phyloP scores from a whole-genome alignment of 2,113 vertebrate genomes.

The Genyomyrus donnyi region DNA sequence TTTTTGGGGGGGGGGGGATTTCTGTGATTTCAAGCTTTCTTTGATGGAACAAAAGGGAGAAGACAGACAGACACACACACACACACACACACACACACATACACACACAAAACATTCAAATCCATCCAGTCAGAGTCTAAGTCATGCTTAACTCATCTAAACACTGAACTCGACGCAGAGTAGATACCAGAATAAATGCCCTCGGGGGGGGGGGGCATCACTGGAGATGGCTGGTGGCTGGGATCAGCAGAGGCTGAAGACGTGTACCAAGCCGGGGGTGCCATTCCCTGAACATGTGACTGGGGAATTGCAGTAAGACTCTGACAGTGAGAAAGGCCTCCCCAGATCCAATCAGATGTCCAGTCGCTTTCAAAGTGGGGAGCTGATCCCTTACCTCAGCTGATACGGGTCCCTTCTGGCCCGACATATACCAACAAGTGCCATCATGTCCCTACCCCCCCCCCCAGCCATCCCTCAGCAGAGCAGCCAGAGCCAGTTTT shows the following conservation, averaged over 20 bases:
- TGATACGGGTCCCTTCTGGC: not conserved
- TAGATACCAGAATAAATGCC: not conserved
- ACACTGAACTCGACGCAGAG: not conserved
- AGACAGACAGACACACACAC: not conserved
- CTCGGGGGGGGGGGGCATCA: not conserved
- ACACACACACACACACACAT: not conserved
- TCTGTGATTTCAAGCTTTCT: not conserved
- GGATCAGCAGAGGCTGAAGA: not conserved
- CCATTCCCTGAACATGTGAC: not conserved
- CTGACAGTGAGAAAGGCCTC: not conserved
- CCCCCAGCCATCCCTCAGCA: conserved; percentile 12
- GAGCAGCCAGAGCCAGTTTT: conserved; percentile 18
- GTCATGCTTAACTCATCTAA: not conserved
- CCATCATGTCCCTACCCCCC: not conserved
- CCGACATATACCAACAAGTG: not conserved
- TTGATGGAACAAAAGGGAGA: not conserved
- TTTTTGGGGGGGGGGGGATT: not conserved
- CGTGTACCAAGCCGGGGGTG: not conserved
- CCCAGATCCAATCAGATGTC: not conserved
- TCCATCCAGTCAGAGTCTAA: not conserved
- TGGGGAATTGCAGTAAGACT: not conserved
- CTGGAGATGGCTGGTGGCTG: not conserved
- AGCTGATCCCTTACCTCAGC: not conserved
- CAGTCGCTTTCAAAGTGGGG: not conserved
- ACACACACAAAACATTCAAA: not conserved